Evolutionary conservation across 1,140 invertebrate species (phyloP), one percentile per base, ranked within the genome.

Genomic region (Drosophila melanogaster): DNA sequence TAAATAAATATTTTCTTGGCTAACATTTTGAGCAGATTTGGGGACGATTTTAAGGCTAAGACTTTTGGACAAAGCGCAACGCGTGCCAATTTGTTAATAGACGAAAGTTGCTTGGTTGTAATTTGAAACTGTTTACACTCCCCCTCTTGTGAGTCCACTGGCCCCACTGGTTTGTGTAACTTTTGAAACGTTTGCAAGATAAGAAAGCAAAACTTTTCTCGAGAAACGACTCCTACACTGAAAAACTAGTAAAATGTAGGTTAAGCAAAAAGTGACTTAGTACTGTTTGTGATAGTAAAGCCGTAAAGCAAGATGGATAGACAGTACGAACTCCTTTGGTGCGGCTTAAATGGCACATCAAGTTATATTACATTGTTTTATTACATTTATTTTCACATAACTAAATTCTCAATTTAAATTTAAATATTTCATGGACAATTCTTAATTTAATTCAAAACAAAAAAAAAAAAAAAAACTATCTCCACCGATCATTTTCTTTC

Each of bases 71-170:
- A 50, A 56, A 55, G n/a, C 4, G 60, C 67, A 53, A 66, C 69
- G 78, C 70, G 84, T 89, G 83, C 83, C 83, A 87, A 87, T 87
- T 87, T 87, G 84, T 87, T 87, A 87, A 87, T 87, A 89, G 84
- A 76, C 60, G 41, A 72, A 67, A 70, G 71, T 65, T 53, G 35
- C 51, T 81, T 61, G 75, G 47, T 61, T 87, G 75, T 87, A 87
- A 87, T 83, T 89, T 56, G 76, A 87, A 77, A 89, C 79, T 89
- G 81, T 86, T 86, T 86, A 79, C 81, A 79, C 50, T 74, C 58
- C 37, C 49, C 33, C 38, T 56, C 15, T 22, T 41, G 40, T 12
- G 70, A 15, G 55, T 43, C n/a, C 57, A 55, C 59, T 72, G 64
- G 64, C 62, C 66, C 78, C 74, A 67, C 30, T 30, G 30, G 30